These are phyloP conservation scores for Ornithorhynchus anatinus DNA, from an alignment of 2,113 vertebrate genomes.

Conservation along the genomic window DNA sequence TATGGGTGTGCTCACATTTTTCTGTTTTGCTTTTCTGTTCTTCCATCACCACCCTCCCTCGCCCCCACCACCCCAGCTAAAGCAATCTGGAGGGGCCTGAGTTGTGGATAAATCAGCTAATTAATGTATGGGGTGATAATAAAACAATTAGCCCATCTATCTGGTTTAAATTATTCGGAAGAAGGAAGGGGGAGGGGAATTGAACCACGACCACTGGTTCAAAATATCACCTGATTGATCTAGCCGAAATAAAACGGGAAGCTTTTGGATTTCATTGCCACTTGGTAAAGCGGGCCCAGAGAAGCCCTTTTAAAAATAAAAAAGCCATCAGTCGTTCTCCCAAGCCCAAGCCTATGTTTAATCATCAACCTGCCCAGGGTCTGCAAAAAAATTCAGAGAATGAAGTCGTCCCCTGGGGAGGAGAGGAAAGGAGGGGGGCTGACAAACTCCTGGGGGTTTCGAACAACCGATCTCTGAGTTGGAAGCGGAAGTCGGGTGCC, in stretches of 20 bases:
- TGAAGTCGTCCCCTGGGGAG: too few relatives aligned
- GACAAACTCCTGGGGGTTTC: too few relatives aligned
- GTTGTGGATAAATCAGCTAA: neutral
- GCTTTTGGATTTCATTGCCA: too few relatives aligned
- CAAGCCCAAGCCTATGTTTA: too few relatives aligned
- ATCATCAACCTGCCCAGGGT: too few relatives aligned
- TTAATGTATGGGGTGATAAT: neutral
- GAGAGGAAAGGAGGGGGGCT: too few relatives aligned
- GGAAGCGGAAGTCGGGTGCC: too few relatives aligned
- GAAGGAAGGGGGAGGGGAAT: neutral
- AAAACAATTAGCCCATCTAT: constrained; percentile 19
- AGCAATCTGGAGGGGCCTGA: constrained; percentile 6
- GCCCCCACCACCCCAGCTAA: constrained; percentile 10
- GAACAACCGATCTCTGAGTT: too few relatives aligned
- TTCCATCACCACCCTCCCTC: neutral
- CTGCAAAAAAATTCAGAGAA: too few relatives aligned
- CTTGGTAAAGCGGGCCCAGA: neutral
- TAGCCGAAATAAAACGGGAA: neutral
- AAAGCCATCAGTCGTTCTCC: too few relatives aligned
- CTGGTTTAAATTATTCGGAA: neutral
- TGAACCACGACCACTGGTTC: neutral
- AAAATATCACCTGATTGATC: constrained; percentile 32
- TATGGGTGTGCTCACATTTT: constrained; percentile 59
- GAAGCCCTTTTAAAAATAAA: neutral
- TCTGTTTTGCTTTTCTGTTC: too few relatives aligned